These are phyloP conservation scores for Hydrolagus affinis DNA, from an alignment of 2,113 vertebrate genomes.

Conservation along the genomic window DNA sequence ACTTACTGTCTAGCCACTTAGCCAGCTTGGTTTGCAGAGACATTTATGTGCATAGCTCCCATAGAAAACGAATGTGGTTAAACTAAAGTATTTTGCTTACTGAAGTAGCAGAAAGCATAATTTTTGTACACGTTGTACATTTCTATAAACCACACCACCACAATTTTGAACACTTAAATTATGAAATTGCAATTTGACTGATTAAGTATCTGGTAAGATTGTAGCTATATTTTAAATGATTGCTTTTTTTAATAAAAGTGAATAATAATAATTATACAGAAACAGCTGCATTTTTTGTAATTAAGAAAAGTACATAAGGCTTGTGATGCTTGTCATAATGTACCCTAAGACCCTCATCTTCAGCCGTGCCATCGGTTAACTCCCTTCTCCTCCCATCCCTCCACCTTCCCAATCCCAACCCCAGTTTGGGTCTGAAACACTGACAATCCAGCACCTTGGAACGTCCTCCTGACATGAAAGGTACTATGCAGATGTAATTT, in stretches of 20 bases:
- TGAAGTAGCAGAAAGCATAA: background rate
- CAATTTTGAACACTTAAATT: background rate
- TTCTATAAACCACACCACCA: background rate
- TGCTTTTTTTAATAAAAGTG: background rate
- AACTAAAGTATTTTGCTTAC: constrained; percentile 7
- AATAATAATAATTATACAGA: too few species aligned
- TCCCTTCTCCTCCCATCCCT: too few species aligned
- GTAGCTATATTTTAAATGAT: background rate
- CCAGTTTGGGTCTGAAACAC: too few species aligned
- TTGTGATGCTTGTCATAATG: too few species aligned
- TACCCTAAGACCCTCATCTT: too few species aligned
- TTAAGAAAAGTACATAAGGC: too few species aligned
- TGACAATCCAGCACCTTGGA: too few species aligned
- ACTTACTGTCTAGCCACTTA: constrained; percentile 17
- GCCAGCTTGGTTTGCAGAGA: background rate
- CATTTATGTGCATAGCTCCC: constrained; percentile 1
- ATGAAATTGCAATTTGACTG: background rate
- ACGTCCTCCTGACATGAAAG: too few species aligned
- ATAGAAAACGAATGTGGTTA: constrained; percentile 16
- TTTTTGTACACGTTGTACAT: background rate
- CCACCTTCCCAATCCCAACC: too few species aligned
- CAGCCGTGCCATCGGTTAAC: too few species aligned
- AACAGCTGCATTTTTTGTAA: too few species aligned
- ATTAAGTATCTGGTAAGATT: background rate
- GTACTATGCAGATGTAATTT: too few species aligned